A percentile compares a stretch with the other conserved stretches of the same genome.
These are phyloP conservation scores for Crocallis elinguaria DNA, from an alignment of 2,888 invertebrate species.

Conservation along the genomic window DNA sequence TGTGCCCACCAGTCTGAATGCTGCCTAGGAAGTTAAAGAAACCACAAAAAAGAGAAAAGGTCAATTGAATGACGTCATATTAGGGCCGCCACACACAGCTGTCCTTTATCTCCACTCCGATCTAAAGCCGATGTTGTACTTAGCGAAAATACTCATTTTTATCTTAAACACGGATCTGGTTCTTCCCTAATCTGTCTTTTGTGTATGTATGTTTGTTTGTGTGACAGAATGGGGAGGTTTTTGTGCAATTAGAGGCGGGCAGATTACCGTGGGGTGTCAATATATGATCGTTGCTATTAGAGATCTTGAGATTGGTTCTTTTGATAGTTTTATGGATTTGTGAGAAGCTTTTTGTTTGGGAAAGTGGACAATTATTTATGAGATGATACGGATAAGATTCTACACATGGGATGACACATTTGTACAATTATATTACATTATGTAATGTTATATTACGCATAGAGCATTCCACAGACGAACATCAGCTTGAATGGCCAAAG, in stretches of 20 bases:
- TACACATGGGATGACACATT: neutral
- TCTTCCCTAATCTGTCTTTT: constrained; percentile 81
- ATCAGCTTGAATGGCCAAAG: no score
- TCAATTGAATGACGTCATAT: constrained; percentile 54
- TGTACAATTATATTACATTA: no score
- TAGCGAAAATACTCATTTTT: constrained; percentile 80
- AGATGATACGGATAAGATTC: neutral
- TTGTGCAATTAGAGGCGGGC: constrained; percentile 77
- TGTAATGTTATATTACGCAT: no score
- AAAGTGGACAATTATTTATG: constrained; percentile 22
- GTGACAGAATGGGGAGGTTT: constrained; percentile 65
- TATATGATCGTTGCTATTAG: constrained; percentile 50
- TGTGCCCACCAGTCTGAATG: neutral
- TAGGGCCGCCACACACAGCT: constrained; percentile 68
- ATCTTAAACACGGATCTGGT: constrained; percentile 81
- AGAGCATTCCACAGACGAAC: no score
- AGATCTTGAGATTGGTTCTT: constrained; percentile 55
- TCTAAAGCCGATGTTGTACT: constrained; percentile 78
- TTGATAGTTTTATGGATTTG: constrained; percentile 35
- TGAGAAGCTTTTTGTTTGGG: constrained; percentile 23
- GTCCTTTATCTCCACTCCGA: constrained; percentile 73
- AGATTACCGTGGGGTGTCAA: constrained; percentile 68
- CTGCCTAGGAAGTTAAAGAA: constrained; percentile 15
- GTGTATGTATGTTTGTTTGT: constrained; percentile 72
- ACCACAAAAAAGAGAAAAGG: constrained; percentile 27